Evolutionary conservation across 2,113 vertebrate species (phyloP).

Genomic region (Mormyrus lacerda): DNA sequence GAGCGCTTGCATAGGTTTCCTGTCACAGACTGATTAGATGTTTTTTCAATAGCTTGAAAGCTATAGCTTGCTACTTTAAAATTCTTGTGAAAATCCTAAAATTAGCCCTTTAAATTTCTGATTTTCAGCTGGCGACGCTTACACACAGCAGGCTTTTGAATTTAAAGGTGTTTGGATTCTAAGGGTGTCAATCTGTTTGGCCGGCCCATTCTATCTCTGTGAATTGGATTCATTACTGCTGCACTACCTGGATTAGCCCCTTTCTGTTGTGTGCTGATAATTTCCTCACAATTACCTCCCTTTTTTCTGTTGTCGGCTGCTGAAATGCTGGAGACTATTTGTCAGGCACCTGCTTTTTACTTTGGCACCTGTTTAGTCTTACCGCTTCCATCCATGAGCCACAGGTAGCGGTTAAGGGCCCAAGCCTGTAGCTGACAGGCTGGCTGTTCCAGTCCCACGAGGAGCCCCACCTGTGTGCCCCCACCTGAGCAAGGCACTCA

Average conservation of each 20-base stretch:
- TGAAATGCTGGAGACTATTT: background rate
- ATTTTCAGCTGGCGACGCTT: background rate
- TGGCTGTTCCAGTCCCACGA: background rate
- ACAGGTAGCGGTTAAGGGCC: background rate
- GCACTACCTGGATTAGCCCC: background rate
- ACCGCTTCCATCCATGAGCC: background rate
- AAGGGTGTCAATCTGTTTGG: background rate
- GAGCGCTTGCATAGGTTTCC: background rate
- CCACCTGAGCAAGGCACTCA: background rate
- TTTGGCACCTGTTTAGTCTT: background rate
- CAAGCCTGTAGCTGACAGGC: background rate
- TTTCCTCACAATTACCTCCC: background rate
- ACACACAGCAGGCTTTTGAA: background rate
- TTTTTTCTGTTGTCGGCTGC: background rate
- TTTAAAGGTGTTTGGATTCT: background rate
- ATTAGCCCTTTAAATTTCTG: background rate
- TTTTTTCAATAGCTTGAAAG: no score
- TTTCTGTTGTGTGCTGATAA: conserved; percentile 1
- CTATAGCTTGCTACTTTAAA: background rate
- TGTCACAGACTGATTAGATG: background rate
- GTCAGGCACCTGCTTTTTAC: background rate
- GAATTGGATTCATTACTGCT: background rate
- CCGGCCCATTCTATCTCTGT: background rate
- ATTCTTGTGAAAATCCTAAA: background rate
- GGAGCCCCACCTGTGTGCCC: background rate